Evolutionary conservation across 2,113 vertebrate species (phyloP).

Genomic region (Chrysochloris asiatica): DNA sequence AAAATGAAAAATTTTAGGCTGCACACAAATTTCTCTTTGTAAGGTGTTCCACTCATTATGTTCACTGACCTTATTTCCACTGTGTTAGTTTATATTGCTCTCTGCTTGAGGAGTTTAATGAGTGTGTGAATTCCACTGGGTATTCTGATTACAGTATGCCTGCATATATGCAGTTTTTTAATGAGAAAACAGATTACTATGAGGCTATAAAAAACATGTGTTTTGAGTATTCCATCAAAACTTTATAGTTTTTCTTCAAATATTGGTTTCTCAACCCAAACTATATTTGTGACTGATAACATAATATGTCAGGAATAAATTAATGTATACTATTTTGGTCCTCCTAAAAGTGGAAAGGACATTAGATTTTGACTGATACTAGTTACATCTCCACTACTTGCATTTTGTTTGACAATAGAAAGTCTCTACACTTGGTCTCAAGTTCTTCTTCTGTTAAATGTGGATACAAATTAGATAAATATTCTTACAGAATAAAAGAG

Average conservation of each 20-base stretch:
- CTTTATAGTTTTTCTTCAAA: slow-evolving; percentile 49
- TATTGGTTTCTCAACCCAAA: slow-evolving; percentile 6
- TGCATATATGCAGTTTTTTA: slow-evolving; percentile 57
- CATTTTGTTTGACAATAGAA: slow-evolving; percentile 48
- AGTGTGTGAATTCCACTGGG: slow-evolving; percentile 68
- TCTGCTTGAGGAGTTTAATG: slow-evolving; percentile 77
- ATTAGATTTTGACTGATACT: slow-evolving; percentile 25
- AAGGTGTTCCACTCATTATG: slow-evolving; percentile 74
- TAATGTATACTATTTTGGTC: not conserved
- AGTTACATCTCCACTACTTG: not conserved
- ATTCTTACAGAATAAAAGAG: slow-evolving; percentile 53
- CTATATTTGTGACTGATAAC: slow-evolving; percentile 60
- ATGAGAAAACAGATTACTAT: slow-evolving; percentile 60
- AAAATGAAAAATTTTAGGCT: slow-evolving; percentile 69
- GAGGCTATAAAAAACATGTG: not conserved
- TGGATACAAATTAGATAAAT: slow-evolving; percentile 65
- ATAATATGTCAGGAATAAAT: slow-evolving; percentile 13
- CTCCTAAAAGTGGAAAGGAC: slow-evolving; percentile 18
- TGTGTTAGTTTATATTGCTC: slow-evolving; percentile 78
- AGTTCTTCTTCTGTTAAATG: slow-evolving; percentile 47
- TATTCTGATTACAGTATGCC: slow-evolving; percentile 66
- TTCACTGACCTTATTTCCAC: slow-evolving; percentile 78
- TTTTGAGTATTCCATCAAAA: not conserved
- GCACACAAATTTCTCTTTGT: slow-evolving; percentile 69
- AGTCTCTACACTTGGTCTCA: slow-evolving; percentile 27